Percentiles rank a stretch among this genome's conserved stretches.
Conservation (phyloP, 2,888 invertebrate species). For the Synanthedon vespiformis region DNA sequence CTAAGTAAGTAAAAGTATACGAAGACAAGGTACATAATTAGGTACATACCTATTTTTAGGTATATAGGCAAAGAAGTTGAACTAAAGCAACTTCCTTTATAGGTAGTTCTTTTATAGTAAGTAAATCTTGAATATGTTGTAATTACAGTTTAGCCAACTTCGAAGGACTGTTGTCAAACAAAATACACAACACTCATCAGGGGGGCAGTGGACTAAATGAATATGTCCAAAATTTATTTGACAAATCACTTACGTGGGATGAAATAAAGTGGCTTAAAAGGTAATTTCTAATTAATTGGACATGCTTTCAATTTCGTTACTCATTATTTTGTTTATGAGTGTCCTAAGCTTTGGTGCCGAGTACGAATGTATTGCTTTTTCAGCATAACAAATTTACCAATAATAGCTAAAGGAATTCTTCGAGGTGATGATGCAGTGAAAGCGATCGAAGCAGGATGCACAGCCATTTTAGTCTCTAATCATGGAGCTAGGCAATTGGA, state of each 20-base stretch:
- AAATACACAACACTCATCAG: conserved; percentile 55
- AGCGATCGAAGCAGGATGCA: conserved; percentile 79
- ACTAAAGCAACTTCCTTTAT: no score
- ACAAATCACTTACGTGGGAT: conserved; percentile 86
- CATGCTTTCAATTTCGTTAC: not conserved
- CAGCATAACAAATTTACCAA: conserved; percentile 80
- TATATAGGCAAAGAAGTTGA: no score
- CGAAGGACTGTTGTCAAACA: conserved; percentile 62
- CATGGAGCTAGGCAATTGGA: conserved; percentile 94
- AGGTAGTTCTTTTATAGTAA: no score
- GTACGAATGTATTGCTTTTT: conserved; percentile 8
- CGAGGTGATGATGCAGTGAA: conserved; percentile 87
- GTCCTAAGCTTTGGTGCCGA: not conserved
- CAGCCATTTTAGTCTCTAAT: conserved; percentile 90
- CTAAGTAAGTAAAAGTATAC: no score
- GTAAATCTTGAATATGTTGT: no score
- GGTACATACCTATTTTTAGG: no score
- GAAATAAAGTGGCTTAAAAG: conserved; percentile 88
- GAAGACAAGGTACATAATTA: no score
- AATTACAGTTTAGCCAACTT: conserved; percentile 83
- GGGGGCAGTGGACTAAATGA: conserved; percentile 83
- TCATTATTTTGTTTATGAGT: not conserved
- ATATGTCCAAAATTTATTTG: conserved; percentile 83
- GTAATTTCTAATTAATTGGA: conserved; percentile 24
- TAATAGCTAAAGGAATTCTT: conserved; percentile 88